Evolutionary conservation across 2,113 vertebrate species (phyloP), one percentile per base, ranked within the genome.

Genomic region (Lasiurus cinereus): DNA sequence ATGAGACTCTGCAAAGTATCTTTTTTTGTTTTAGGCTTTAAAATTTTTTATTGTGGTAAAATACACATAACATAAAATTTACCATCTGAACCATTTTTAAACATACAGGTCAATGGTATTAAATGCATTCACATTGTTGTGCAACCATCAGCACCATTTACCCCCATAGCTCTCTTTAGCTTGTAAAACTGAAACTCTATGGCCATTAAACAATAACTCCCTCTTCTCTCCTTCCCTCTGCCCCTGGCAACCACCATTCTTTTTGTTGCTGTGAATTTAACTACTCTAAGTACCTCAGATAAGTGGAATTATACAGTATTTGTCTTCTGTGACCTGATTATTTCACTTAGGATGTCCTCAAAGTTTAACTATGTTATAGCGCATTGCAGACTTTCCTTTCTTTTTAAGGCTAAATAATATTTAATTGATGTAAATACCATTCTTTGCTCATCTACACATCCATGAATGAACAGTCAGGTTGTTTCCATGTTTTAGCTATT

Each of bases 21-120:
- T 52, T 8, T 88, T 86, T 79, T 88, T 50, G 76, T 56, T 52
- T 85, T 33, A 33, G 70, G 13, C 7, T 77, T 91, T n/a, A 46
- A 59, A 93, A 2, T 5, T 74, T 86, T 87, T 91, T 87, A 82
- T 94, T 94, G 83, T 74, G 36, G 76, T 67, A 88, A 91, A 64
- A 95, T 76, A 76, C 27, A 69, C 22, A 14, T 72, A 73, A 82
- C 54, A 90, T 80, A 83, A 91, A 94, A 76, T 76, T 76, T 67
- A 82, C 48, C 48, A 59, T 82, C 83, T 91, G 74, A 74, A 87
- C 50, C 29, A 39, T 86, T 82, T 82, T 82, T 74, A 80, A 80
- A n/a, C 54, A 48, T 48, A 87, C 16, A 80, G 82, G 13, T 74
- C 67, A 56, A 24, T 87, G 48, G 36, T 50, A 69, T 66, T 67